Conservation (phyloP, 2,797 vertebrate genomes). For the Sarcoramphus papa region DNA sequence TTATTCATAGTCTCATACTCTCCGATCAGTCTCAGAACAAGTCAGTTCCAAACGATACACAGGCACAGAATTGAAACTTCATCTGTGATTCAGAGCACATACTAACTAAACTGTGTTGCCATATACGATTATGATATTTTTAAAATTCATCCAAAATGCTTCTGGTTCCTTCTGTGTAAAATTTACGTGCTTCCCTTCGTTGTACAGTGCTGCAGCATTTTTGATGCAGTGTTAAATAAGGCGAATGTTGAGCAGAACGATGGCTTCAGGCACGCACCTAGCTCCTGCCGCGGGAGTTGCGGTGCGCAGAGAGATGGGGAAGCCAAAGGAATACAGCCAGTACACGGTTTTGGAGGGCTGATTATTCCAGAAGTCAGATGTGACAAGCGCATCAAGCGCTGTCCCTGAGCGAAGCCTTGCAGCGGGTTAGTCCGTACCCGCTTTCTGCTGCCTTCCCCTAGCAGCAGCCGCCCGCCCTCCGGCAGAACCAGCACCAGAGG, state of each 20-base stretch:
- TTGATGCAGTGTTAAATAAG: neutral
- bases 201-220: neutral
- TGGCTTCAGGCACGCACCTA: rapidly evolving
- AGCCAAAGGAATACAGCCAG: rapidly evolving
- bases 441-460: neutral
- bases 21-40: neutral
- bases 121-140: neutral
- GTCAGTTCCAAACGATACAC: neutral
- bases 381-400: rapidly evolving
- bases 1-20: neutral
- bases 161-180: neutral
- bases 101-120: neutral
- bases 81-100: neutral
- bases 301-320: rapidly evolving
- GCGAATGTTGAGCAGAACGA: neutral
- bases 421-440: rapidly evolving
- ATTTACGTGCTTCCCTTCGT: neutral
- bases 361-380: rapidly evolving
- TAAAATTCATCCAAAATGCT: neutral
- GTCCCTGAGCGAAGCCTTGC: neutral
- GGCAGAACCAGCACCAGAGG: rapidly evolving
- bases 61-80: neutral
- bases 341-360: rapidly evolving
- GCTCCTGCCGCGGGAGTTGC: rapidly evolving
- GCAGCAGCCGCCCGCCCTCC: neutral